Evolutionary conservation across 1,140 invertebrate species (phyloP).

Genomic region (Nasonia giraulti): DNA sequence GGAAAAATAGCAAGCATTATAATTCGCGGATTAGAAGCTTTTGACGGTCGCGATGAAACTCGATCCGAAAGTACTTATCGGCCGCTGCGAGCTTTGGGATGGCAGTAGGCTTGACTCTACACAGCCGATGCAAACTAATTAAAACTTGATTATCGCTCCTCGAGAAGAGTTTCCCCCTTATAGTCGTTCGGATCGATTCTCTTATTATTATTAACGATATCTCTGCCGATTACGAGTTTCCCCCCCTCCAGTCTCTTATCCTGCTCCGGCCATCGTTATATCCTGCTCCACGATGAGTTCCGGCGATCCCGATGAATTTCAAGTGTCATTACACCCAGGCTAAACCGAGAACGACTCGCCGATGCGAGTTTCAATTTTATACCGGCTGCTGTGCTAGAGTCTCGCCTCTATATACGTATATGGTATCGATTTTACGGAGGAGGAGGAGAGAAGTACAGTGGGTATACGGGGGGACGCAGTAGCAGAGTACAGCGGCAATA

Average conservation of each 20-base stretch:
- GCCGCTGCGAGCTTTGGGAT: not conserved
- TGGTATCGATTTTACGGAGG: no score
- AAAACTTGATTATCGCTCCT: conserved; percentile 40
- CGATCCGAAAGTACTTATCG: conserved; percentile 38
- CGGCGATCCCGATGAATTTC: no score
- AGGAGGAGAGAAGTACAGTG: no score
- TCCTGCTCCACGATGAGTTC: not conserved
- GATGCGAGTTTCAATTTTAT: no score
- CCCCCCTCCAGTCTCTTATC: not conserved
- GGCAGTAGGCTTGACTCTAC: not conserved
- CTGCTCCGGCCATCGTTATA: not conserved
- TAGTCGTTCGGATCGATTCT: conserved; percentile 11
- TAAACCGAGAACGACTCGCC: no score
- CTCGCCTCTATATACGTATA: no score
- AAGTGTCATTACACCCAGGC: no score
- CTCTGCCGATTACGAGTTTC: not conserved
- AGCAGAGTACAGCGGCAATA: no score
- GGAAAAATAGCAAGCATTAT: not conserved
- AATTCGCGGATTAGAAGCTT: conserved; percentile 28
- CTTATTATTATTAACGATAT: conserved; percentile 14
- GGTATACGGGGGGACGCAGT: no score
- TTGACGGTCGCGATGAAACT: conserved; percentile 15
- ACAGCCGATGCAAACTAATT: conserved; percentile 25
- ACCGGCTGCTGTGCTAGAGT: no score
- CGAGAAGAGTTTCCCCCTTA: conserved; percentile 24